Conservation (phyloP, 1,140 invertebrate species). For the Phymastichus coffea region DNA sequence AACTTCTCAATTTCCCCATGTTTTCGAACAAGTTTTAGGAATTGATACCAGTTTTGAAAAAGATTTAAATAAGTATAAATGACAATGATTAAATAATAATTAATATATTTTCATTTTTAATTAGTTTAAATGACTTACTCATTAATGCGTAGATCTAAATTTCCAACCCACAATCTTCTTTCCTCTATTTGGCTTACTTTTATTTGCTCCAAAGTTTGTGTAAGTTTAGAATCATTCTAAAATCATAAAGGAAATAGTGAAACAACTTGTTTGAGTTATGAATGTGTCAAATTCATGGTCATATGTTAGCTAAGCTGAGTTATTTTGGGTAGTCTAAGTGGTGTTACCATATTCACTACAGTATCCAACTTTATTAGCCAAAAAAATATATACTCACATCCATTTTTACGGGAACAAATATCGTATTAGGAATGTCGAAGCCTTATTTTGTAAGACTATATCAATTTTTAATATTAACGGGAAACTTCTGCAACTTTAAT, state of each 20-base stretch:
- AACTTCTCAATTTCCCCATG: conserved; percentile 90
- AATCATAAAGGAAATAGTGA: no score
- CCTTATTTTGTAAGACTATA: conserved; percentile 10
- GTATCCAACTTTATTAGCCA: no score
- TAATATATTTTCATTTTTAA: neutral
- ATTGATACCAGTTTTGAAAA: conserved; percentile 80
- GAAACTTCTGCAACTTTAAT: neutral
- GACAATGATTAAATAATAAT: neutral
- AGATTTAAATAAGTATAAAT: conserved; percentile 29
- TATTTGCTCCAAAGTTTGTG: conserved; percentile 63
- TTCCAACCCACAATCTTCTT: conserved; percentile 85
- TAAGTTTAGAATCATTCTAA: conserved; percentile 48
- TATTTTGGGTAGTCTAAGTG: no score
- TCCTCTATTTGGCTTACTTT: conserved; percentile 64
- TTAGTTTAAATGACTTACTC: conserved; percentile 76
- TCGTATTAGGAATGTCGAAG: neutral
- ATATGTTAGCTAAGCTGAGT: no score
- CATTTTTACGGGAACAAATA: neutral
- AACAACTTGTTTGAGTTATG: no score
- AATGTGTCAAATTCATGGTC: no score
- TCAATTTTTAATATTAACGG: conserved; percentile 10
- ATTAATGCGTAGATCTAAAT: conserved; percentile 82
- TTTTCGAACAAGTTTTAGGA: conserved; percentile 92
- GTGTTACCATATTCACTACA: no score
- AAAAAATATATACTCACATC: conserved; percentile 14